These are phyloP conservation scores for Perithous albicinctus DNA, from an alignment of 2,888 invertebrate genomes.

Conservation along the genomic window DNA sequence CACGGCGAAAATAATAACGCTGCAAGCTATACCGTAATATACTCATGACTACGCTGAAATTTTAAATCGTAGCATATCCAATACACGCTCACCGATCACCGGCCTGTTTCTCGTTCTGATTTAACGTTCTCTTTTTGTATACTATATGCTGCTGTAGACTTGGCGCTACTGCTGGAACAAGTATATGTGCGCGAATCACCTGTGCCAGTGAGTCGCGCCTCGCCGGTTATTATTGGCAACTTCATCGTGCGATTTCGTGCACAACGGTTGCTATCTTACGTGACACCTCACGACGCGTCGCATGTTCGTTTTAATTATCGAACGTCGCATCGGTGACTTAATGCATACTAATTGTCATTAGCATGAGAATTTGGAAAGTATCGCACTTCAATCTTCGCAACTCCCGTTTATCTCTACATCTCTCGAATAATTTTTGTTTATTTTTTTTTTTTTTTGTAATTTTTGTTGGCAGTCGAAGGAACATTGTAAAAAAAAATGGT, in stretches of 20 bases:
- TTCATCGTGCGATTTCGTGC: neutral
- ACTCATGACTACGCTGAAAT: constrained; percentile 2
- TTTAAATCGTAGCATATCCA: constrained; percentile 15
- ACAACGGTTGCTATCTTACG: neutral
- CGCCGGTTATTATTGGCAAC: constrained; percentile 6
- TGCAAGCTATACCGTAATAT: neutral
- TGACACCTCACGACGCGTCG: constrained; percentile 10
- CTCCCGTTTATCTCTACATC: neutral
- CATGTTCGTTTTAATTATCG: constrained; percentile 33
- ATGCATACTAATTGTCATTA: constrained; percentile 16
- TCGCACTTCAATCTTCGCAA: neutral
- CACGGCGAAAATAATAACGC: neutral
- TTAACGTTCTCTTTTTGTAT: too few relatives aligned
- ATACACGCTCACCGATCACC: constrained; percentile 3
- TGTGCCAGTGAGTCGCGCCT: too few relatives aligned
- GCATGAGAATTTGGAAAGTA: neutral
- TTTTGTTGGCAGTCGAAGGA: too few relatives aligned
- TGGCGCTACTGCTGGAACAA: neutral
- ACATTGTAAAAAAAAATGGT: too few relatives aligned
- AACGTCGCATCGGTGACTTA: neutral
- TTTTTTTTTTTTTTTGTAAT: too few relatives aligned
- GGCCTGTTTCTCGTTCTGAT: constrained; percentile 8
- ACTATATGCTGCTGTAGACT: constrained; percentile 1
- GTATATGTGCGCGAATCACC: too few relatives aligned
- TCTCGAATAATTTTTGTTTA: neutral